A percentile compares a stretch with the other conserved stretches of the same genome.
These are phyloP conservation scores for Lepidostoma basale DNA, from an alignment of 1,140 invertebrate species.

Conservation along the genomic window DNA sequence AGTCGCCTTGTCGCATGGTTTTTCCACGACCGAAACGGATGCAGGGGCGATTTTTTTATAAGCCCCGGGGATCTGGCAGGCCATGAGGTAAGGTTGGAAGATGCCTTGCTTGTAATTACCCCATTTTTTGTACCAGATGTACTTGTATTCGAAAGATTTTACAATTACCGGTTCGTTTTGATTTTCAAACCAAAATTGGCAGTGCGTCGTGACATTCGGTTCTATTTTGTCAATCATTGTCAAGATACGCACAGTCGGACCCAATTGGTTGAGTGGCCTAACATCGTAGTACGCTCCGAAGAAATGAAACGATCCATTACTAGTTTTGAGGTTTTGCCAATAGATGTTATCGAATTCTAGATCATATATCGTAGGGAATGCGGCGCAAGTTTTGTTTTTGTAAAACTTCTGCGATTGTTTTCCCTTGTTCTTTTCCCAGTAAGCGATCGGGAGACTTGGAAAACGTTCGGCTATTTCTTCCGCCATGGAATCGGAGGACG, in stretches of 20 bases:
- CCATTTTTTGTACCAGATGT: conserved; percentile 94
- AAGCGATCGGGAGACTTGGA: conserved; percentile 81
- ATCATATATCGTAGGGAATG: conserved; percentile 84
- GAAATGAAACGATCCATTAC: conserved; percentile 85
- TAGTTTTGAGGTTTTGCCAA: conserved; percentile 82
- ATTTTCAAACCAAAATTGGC: conserved; percentile 90
- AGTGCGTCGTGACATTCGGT: conserved; percentile 80
- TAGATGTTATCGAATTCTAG: conserved; percentile 91
- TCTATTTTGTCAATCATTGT: conserved; percentile 90
- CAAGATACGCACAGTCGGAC: conserved; percentile 83
- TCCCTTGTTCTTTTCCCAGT: conserved; percentile 81
- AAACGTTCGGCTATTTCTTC: conserved; percentile 75
- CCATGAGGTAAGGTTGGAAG: conserved; percentile 89
- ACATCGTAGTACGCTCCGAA: conserved; percentile 90
- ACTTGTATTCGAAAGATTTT: conserved; percentile 87
- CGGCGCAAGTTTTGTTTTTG: conserved; percentile 76
- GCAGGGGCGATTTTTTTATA: conserved; percentile 77
- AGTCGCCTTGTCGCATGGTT: conserved; percentile 80
- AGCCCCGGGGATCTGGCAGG: conserved; percentile 81
- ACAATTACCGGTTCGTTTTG: conserved; percentile 79
- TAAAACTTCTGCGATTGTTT: conserved; percentile 69
- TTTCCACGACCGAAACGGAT: conserved; percentile 86
- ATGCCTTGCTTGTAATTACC: conserved; percentile 92
- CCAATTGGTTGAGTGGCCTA: conserved; percentile 74
- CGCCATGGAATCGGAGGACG: conserved; percentile 78